Conservation (phyloP, 2,797 vertebrate species). For the Moxostoma hubbsi region DNA sequence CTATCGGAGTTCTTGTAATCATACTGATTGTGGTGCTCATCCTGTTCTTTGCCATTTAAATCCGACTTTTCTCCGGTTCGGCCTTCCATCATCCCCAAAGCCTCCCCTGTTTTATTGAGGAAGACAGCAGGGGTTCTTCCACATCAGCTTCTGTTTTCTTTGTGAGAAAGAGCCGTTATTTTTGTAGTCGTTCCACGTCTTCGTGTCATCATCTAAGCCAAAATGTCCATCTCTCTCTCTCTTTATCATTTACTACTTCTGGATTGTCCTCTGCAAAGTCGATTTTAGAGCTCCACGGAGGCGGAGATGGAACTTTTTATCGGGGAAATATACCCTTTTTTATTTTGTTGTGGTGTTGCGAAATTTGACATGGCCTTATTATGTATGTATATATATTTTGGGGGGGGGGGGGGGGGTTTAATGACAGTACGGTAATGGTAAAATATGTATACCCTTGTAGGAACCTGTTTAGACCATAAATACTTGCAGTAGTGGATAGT, state of each 20-base stretch:
- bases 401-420: too few relatives aligned
- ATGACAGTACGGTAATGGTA: constrained; percentile 7
- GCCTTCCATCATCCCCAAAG: background rate
- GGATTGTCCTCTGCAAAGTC: background rate
- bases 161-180: constrained; percentile 22
- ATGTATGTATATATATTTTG: constrained; percentile 39
- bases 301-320: constrained; percentile 18
- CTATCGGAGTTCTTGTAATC: constrained; percentile 78
- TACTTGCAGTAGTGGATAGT: background rate
- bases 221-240: background rate
- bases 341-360: constrained; percentile 20
- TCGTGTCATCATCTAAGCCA: constrained; percentile 10
- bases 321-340: background rate
- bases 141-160: background rate
- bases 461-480: too few relatives aligned
- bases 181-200: background rate
- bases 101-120: background rate
- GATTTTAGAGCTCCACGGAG: background rate
- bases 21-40: constrained; percentile 79
- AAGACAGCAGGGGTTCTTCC: constrained; percentile 1
- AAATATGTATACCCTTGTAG: background rate
- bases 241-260: background rate
- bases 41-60: constrained; percentile 61
- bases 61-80: constrained; percentile 16
- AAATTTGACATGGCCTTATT: constrained; percentile 36